These are phyloP conservation scores for Netelia melanura DNA, from an alignment of 2,888 invertebrate genomes.

Conservation along the genomic window DNA sequence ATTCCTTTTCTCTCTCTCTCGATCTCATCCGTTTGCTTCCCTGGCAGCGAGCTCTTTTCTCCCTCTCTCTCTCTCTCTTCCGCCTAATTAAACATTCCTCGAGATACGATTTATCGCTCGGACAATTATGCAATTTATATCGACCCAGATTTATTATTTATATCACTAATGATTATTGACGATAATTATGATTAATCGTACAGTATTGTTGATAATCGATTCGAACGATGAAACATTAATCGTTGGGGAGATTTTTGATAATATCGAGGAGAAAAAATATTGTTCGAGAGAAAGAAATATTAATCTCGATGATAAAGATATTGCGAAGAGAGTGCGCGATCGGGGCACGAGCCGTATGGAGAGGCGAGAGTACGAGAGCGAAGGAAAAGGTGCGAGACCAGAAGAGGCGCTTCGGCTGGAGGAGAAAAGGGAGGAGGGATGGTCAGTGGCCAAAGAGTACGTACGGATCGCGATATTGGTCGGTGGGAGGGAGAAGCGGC, in stretches of 20 bases:
- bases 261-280: background rate
- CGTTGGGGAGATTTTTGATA: slow-evolving; percentile 20
- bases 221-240: too few relatives aligned
- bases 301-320: background rate
- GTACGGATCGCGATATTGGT: slow-evolving; percentile 54
- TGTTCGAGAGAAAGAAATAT: background rate
- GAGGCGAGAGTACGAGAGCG: slow-evolving; percentile 54
- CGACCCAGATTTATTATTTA: background rate
- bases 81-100: slow-evolving; percentile 32
- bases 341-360: background rate
- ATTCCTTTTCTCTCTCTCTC: slow-evolving; percentile 47
- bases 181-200: too few relatives aligned
- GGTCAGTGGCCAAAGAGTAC: slow-evolving; percentile 62
- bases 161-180: too few relatives aligned
- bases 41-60: slow-evolving; percentile 38
- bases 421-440: slow-evolving; percentile 54
- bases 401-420: slow-evolving; percentile 63
- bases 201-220: background rate
- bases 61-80: background rate
- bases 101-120: slow-evolving; percentile 4
- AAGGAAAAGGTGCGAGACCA: slow-evolving; percentile 52
- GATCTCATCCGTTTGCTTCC: slow-evolving; percentile 16
- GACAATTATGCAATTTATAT: slow-evolving; percentile 33
- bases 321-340: slow-evolving; percentile 1
- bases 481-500: slow-evolving; percentile 34